Base-by-base conservation (phyloP, 2,113 vertebrate genomes). In the Uropsilus gracilis region DNA sequence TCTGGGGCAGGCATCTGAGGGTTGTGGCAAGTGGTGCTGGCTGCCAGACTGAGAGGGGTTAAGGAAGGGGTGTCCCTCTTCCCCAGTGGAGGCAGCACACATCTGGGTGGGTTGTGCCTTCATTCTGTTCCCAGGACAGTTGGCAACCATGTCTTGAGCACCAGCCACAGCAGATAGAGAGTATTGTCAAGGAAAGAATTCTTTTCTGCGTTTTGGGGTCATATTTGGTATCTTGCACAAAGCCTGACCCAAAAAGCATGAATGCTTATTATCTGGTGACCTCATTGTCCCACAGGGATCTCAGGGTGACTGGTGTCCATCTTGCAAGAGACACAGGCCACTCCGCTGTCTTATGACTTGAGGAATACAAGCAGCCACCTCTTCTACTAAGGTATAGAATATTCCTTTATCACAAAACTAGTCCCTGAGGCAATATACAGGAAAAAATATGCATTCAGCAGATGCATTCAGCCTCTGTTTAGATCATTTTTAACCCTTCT, bases 11-110 rank as follows among this genome's bases (percentile, higher is more conserved):
- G 77, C 53, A 86, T 89, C 88, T 81, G 53, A 37, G 57, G 6
- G 17, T 57, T 39, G 20, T 91, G 87, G 50, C 0, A 5, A 72
- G 37, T 32, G 68, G 14, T 17, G 34, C 34, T 6, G 4, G 53
- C 75, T 71, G 42, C 37, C 39, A 42, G 87, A 80, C n/a, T n/a
- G n/a, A n/a, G n/a, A n/a, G n/a, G 59, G 71, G 34, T 30, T 81
- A 0, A 6, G 50, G 66, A 46, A 24, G 77, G 53, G 8, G 1
- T 0, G 57, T 24, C 20, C 20, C 30, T 37, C n/a, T 37, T 18
- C 17, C 34, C 6, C n/a, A 6, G 5, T 32, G 44, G 78, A 80
- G 86, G 39, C 30, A 26, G 71, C 46, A 1, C 0, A 0, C 10
- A 8, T 55, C 39, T 44, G 14, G 8, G 12, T 20, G 61, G 8